These are phyloP conservation scores for Dichetophora obliterata DNA, from an alignment of 2,888 invertebrate species.

Conservation along the genomic window DNA sequence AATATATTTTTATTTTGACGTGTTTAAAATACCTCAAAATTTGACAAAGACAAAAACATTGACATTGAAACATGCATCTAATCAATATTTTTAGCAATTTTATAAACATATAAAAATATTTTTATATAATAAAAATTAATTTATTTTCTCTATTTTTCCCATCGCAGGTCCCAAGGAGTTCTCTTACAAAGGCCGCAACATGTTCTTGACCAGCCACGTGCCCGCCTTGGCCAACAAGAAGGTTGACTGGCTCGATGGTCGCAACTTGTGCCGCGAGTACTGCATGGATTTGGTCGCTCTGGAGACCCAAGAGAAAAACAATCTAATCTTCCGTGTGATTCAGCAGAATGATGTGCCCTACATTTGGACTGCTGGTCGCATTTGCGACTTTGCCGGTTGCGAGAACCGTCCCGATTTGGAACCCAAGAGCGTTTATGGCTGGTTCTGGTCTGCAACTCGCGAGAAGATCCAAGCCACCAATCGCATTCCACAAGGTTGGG, in stretches of 20 bases:
- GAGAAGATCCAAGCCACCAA: conserved; percentile 89
- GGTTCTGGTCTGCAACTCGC: conserved; percentile 94
- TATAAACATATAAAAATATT: not conserved
- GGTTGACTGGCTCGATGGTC: conserved; percentile 91
- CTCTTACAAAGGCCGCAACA: conserved; percentile 87
- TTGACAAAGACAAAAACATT: too few species aligned
- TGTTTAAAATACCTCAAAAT: too few species aligned
- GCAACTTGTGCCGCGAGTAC: conserved; percentile 91
- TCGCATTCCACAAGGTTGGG: conserved; percentile 73
- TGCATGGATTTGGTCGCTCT: conserved; percentile 94
- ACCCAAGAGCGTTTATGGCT: conserved; percentile 87
- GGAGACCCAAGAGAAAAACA: conserved; percentile 91
- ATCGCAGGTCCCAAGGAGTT: conserved; percentile 88
- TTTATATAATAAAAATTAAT: not conserved
- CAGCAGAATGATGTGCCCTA: conserved; percentile 91
- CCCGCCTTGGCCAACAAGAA: conserved; percentile 83
- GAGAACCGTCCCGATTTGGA: conserved; percentile 87
- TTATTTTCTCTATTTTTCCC: not conserved
- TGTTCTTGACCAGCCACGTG: conserved; percentile 88
- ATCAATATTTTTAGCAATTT: not conserved
- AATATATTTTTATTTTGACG: too few species aligned
- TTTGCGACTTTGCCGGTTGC: conserved; percentile 94
- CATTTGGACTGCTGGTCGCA: conserved; percentile 93
- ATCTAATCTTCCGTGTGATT: conserved; percentile 88
- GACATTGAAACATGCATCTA: too few species aligned